Base-by-base conservation (phyloP, 1,140 invertebrate species). In the Drosophila ananassae region DNA sequence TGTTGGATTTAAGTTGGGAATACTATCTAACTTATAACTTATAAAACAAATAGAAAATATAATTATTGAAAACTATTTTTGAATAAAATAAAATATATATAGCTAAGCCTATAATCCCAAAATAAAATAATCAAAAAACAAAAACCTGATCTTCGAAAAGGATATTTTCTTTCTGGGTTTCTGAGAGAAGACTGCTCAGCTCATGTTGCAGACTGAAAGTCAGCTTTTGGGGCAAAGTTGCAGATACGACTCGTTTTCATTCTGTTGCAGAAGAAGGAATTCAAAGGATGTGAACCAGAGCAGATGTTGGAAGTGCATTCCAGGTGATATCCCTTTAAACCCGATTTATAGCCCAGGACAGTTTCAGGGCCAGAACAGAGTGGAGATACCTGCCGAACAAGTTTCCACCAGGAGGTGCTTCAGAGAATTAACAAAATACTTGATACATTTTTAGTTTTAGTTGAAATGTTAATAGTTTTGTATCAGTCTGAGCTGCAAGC, bases 71-170 rank as follows among this genome's bases (percentile, higher is more conserved):
- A 17, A 17, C 17, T 17, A 17, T 17, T 17, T 17, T 17, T 17
- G 17, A 17, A 28, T 28, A 1, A 28, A 28, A 6, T 6, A 6
- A 6, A 6, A 28, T 28, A 5, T 28, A 6, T 28, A 28, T 28
- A 5, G 4, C 4, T 28, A 28, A 6, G 25, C 4, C 5, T 32
- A 10, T 32, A 32, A 32, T 7, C 6, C 3, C 4, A 32, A 32
- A 32, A 32, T 0, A 32, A 7, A 8, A 32, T 0, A 32, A 9
- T 6, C 30, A 12, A 34, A 9, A 9, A 34, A 34, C 48, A 47
- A 69, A 80, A 83, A 83, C 79, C 79, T 83, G 79, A 64, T 82
- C 68, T 79, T 81, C 68, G 53, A 39, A 34, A 34, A 25, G 24
- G 24, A 25, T 4, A 25, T 25, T 25, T 34, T 34, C 32, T 34